A percentile compares a stretch with the other conserved stretches of the same genome.
Evolutionary conservation across 2,113 vertebrate species (phyloP).

Genomic region (Catagonus wagneri): DNA sequence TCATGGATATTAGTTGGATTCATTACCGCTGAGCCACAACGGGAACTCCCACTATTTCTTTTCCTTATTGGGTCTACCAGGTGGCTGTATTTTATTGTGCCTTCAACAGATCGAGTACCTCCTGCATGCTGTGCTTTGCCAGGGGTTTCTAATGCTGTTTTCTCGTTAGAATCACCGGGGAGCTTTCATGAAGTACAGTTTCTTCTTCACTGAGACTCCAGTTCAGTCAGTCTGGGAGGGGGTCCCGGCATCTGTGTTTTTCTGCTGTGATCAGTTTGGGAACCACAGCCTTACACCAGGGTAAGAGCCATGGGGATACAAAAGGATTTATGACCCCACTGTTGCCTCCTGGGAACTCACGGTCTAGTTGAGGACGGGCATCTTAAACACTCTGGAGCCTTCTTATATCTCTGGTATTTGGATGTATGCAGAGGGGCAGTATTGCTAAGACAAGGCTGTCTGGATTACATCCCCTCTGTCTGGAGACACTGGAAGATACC

Average conservation of each 20-base stretch:
- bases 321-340: not conserved
- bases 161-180: not conserved
- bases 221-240: not conserved
- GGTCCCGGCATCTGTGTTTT: not conserved
- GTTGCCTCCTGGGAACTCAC: not conserved
- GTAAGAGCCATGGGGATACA: not conserved
- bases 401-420: not conserved
- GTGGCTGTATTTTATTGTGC: not conserved
- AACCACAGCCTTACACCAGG: not conserved
- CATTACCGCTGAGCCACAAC: too few relatives aligned
- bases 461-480: not conserved
- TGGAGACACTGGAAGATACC: not conserved
- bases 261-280: not conserved
- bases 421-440: not conserved
- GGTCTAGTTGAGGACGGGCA: accelerated
- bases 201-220: not conserved
- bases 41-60: not conserved
- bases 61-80: not conserved
- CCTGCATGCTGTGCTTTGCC: not conserved
- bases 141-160: not conserved
- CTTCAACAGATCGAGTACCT: not conserved
- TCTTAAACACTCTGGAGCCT: not conserved
- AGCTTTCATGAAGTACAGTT: not conserved
- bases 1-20: too few relatives aligned
- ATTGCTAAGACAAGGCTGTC: not conserved